Conservation (phyloP, 2,113 vertebrate genomes). For the Hydropotes inermis region DNA sequence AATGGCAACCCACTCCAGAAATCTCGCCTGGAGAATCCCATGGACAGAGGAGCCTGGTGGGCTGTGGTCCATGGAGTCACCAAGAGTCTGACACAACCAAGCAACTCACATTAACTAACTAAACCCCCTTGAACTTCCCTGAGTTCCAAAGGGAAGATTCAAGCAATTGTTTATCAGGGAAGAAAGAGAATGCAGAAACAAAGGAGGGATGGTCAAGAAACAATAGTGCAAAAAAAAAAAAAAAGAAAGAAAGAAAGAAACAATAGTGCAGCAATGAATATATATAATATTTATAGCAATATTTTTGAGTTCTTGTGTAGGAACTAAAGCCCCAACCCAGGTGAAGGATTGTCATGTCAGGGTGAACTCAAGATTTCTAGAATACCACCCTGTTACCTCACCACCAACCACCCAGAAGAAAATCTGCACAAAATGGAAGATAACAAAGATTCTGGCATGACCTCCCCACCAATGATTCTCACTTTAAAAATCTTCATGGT, state of each 20-base stretch:
- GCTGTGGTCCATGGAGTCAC: neutral
- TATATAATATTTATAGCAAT: neutral
- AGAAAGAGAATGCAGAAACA: neutral
- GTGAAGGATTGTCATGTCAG: neutral
- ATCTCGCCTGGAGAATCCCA: neutral
- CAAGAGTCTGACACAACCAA: neutral
- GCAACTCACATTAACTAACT: neutral
- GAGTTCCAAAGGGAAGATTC: neutral
- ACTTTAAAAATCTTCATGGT: neutral
- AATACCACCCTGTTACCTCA: neutral
- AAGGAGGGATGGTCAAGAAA: neutral
- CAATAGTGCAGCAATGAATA: neutral
- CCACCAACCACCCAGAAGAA: neutral
- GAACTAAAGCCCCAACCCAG: neutral
- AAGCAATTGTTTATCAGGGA: neutral
- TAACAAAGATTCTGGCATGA: neutral
- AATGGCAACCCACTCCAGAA: neutral
- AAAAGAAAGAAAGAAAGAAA: neutral
- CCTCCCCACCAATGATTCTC: neutral
- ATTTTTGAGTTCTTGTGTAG: neutral
- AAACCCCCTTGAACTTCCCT: neutral
- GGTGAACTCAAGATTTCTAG: neutral
- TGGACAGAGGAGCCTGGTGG: neutral
- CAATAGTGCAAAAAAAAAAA: neutral
- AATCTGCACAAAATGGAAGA: neutral